A percentile compares a stretch with the other conserved stretches of the same genome.
Evolutionary conservation across 2,797 vertebrate species (phyloP).

Genomic region (Typhlichthys subterraneus): DNA sequence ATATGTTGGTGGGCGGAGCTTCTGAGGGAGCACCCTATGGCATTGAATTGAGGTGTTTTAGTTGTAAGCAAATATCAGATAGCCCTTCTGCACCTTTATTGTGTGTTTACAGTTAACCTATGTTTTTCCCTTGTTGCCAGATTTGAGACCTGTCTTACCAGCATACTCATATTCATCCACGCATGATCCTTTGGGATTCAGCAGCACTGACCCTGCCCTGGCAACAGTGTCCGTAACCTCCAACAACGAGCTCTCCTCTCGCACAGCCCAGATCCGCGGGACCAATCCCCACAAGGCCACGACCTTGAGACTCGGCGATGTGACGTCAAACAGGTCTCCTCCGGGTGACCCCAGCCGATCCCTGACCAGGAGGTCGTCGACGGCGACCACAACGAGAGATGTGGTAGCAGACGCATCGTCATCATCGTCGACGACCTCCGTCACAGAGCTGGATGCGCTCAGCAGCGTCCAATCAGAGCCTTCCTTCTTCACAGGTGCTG

Average conservation of each 20-base stretch:
- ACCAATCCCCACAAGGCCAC: constrained; percentile 4
- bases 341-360: constrained; percentile 16
- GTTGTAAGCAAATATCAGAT: no score
- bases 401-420: constrained; percentile 5
- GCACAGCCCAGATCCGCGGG: constrained; percentile 10
- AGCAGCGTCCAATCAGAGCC: constrained; percentile 4
- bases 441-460: constrained; percentile 6
- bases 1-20: no score
- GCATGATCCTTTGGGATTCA: constrained; percentile 9
- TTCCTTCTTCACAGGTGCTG: neutral
- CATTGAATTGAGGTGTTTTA: no score
- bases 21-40: no score
- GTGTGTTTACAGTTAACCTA: neutral
- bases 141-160: constrained; percentile 29
- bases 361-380: constrained; percentile 43
- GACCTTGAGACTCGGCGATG: constrained; percentile 5
- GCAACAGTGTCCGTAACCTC: neutral
- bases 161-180: constrained; percentile 33
- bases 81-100: no score
- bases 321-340: neutral
- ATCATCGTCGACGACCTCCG: neutral
- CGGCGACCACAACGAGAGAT: neutral
- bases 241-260: neutral
- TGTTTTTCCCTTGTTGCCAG: constrained; percentile 40
- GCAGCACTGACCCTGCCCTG: neutral